These are phyloP conservation scores for Anableps anableps DNA, from an alignment of 2,797 vertebrate genomes.

Conservation along the genomic window DNA sequence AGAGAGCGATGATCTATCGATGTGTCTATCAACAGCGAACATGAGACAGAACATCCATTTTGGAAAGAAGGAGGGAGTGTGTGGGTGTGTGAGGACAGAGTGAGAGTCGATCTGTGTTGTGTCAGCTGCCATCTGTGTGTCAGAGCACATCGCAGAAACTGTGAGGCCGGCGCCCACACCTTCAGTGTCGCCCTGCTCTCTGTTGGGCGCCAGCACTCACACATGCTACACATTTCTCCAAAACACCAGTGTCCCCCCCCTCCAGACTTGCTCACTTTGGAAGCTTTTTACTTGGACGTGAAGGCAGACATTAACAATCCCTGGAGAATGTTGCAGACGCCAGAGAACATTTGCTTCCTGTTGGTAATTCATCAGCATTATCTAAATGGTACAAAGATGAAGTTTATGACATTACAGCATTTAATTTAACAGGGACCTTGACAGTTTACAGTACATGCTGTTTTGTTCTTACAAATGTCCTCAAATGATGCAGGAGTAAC, in stretches of 20 bases:
- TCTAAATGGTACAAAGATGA: neutral
- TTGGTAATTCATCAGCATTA: constrained; percentile 8
- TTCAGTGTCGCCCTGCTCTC: constrained; percentile 55
- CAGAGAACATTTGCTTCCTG: neutral
- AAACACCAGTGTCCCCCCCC: neutral
- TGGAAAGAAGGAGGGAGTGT: constrained; percentile 35
- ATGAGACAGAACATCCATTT: constrained; percentile 38
- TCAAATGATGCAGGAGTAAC: constrained; percentile 10
- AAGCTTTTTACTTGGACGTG: neutral
- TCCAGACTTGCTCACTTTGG: neutral
- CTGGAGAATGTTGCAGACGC: neutral
- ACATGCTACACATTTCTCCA: constrained; percentile 9
- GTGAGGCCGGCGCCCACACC: constrained; percentile 66
- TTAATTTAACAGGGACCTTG: constrained; percentile 19
- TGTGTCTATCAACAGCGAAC: constrained; percentile 28
- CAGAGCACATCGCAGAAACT: constrained; percentile 66
- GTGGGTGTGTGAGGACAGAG: constrained; percentile 37
- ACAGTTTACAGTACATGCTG: constrained; percentile 3
- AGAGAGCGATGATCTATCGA: constrained; percentile 25
- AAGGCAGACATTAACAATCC: neutral
- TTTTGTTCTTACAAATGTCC: neutral
- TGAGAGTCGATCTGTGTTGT: constrained; percentile 62
- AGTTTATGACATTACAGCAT: constrained; percentile 3
- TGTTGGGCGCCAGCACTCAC: constrained; percentile 32
- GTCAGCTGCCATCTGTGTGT: constrained; percentile 77